phyloP scores from a whole-genome alignment of 1,140 invertebrate species.

The Drosophila kepulauana region DNA sequence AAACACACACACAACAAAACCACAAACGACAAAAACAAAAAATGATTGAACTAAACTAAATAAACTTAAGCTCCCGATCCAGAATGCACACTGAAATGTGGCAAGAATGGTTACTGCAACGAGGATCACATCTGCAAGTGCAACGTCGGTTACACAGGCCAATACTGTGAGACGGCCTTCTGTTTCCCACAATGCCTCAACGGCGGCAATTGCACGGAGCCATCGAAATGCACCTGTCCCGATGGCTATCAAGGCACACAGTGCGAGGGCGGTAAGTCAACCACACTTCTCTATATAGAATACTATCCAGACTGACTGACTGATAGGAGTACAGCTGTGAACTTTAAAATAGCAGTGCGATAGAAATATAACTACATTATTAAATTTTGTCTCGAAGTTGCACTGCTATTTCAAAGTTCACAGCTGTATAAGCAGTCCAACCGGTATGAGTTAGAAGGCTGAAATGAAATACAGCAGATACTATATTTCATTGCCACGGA shows the following conservation, averaged over 20 bases:
- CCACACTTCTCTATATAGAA: neutral
- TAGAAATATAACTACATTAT: too few relatives aligned
- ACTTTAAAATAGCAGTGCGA: too few relatives aligned
- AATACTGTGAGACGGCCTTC: conserved; percentile 93
- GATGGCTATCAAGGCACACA: conserved; percentile 95
- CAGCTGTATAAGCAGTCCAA: too few relatives aligned
- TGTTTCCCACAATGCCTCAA: conserved; percentile 97
- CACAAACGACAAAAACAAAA: conserved; percentile 26
- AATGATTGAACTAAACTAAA: conserved; percentile 80
- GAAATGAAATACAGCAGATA: too few relatives aligned
- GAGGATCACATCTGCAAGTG: conserved; percentile 93
- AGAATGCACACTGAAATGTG: conserved; percentile 94
- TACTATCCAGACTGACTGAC: too few relatives aligned
- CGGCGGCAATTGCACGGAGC: conserved; percentile 95
- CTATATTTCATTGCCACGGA: too few relatives aligned
- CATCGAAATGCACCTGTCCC: conserved; percentile 94
- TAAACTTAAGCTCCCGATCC: conserved; percentile 91
- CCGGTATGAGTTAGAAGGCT: too few relatives aligned
- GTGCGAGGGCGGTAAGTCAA: conserved; percentile 93
- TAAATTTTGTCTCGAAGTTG: too few relatives aligned
- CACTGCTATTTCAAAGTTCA: too few relatives aligned
- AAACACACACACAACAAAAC: conserved; percentile 1
- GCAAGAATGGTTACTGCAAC: conserved; percentile 93
- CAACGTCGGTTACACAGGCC: conserved; percentile 95
- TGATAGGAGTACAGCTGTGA: too few relatives aligned